Base-by-base conservation (phyloP, 2,888 invertebrate species). In the Phaonia tiefii region DNA sequence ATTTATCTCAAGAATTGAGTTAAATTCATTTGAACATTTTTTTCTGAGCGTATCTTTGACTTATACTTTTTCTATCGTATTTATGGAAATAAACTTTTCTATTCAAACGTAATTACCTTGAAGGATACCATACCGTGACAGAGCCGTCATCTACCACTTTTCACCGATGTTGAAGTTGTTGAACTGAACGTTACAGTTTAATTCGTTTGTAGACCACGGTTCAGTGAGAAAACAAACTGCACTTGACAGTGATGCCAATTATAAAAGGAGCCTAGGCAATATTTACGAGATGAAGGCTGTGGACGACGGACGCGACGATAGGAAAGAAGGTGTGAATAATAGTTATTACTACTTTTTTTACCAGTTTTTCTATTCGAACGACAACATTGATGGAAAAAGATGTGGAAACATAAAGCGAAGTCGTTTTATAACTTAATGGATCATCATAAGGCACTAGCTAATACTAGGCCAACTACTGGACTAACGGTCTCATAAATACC, bases 81-180 rank as follows among this genome's bases (percentile, higher is more conserved):
- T 22, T 63, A 63, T 42, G 11, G 13, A 63, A 63, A 60, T 42
- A 63, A 63, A 63, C 39, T 63, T 63, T 42, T 42, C 63, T 56
- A 77, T 77, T 80, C 77, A 69, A 63, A 80, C 60, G 75, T 75
- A 80, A 80, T 80, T 76, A 80, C 80, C 72, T 80, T 72, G 70
- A 63, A 49, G 63, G 72, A 37, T 42, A 56, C 67, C 42, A 4
- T 39, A 51, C 67, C 37, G 20, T 46, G 54, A 37, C 54, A 31
- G 46, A 72, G 60, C 37, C 25, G 60, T 25, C 25, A 71, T 26
- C 46, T 72, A 58, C 76, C 63, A 22, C 63, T 66, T 51, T 69
- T 56, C 39, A 22, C 15, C 22, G 39, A 44, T 70, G 77, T 54
- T 51, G 74, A 80, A 77, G 77, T 80, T 80, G 77, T 51, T 79